Evolutionary conservation across 2,113 vertebrate genomes (phyloP), one percentile per base, ranked within the genome.

Genomic region (Phaetusa simplex): DNA sequence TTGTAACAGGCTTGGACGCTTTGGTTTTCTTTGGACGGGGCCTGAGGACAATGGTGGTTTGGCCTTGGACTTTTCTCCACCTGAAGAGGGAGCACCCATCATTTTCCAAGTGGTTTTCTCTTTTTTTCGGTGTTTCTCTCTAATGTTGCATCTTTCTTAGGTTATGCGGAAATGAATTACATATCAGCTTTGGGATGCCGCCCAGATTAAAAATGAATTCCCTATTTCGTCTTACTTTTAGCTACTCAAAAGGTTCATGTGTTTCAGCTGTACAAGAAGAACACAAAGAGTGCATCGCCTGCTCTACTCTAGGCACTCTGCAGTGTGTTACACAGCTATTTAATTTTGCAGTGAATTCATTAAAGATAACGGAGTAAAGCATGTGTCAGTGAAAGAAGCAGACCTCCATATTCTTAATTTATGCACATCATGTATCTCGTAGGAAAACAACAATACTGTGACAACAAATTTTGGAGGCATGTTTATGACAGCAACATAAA

Each of bases 1-100:
- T 4, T 3, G 12, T 23, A 7, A 14, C 27, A 14, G 24, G 27
- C 30, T 9, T 0, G 11, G 30, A 9, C 0, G 1, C 16, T 59
- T 26, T 12, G 8, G 27, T 23, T 61, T 27, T 26, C 45, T 32
- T 34, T 27, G 29, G 40, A 29, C 21, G 53, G 34, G 23, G 26
- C 30, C 77, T 42, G 61, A 67, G 30, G 42, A 56, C 17, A 24
- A 13, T 11, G 50, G 24, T 15, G 47, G 32, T 34, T 50, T 58
- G 34, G 15, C 30, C 30, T 56, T 47, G 74, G 16, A 3, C 18
- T 47, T 32, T 5, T 5, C 50, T 8, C 23, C 40, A 14, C 45
- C 79, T 38, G 36, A 22, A 12, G 36, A 52, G 13, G n/a, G 26
- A 82, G 45, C 26, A 29, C 34, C 34, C 40, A 20, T 32, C 23